A percentile compares a stretch with the other conserved stretches of the same genome.
Evolutionary conservation across 2,113 vertebrate species (phyloP).

Genomic region (Sialia sialis): DNA sequence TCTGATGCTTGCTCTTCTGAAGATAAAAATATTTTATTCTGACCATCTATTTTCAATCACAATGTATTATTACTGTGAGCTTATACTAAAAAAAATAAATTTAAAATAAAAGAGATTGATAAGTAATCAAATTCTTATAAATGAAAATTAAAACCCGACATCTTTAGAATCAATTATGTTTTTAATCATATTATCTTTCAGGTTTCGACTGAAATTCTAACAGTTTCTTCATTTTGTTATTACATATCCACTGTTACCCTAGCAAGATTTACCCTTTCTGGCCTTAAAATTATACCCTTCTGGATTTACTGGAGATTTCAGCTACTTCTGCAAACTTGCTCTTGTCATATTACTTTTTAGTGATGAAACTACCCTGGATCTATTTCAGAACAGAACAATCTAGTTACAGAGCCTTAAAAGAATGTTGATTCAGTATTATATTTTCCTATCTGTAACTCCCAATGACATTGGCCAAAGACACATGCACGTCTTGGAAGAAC

Average conservation of each 20-base stretch:
- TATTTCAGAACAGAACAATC: neutral
- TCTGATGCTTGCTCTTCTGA: neutral
- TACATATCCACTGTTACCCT: neutral
- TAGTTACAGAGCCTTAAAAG: conserved; percentile 17
- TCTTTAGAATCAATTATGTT: neutral
- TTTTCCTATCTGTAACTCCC: conserved; percentile 31
- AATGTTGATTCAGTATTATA: conserved; percentile 13
- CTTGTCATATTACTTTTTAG: neutral
- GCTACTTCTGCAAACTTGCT: conserved; percentile 23
- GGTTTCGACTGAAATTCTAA: neutral
- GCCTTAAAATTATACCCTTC: conserved; percentile 5
- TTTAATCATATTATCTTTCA: neutral
- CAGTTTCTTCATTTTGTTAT: neutral
- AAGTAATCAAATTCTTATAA: neutral
- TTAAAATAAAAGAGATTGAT: neutral
- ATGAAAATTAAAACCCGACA: neutral
- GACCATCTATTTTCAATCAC: neutral
- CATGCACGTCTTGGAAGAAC: neutral
- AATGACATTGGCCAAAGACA: neutral
- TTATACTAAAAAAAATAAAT: neutral
- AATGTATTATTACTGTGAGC: neutral
- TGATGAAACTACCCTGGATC: neutral
- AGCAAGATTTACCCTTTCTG: neutral
- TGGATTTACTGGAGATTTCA: conserved; percentile 6
- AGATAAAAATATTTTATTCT: neutral